Evolutionary conservation across 2,113 vertebrate genomes (phyloP).

Genomic region (Lampris incognitus): DNA sequence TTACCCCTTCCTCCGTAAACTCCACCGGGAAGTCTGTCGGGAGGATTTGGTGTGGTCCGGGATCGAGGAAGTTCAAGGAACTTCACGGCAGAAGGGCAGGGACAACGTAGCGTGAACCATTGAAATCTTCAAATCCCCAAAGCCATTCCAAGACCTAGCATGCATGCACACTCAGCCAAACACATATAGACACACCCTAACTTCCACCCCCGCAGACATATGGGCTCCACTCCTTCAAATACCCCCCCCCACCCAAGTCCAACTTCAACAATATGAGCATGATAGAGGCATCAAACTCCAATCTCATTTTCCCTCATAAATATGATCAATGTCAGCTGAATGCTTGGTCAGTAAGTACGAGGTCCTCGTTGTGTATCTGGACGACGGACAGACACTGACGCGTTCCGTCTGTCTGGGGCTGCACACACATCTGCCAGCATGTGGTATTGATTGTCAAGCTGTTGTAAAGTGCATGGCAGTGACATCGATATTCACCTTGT

Average conservation of each 20-base stretch:
- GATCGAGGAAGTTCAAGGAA: no score
- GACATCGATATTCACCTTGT: constrained; percentile 66
- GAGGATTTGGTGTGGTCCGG: no score
- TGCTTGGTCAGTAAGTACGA: constrained; percentile 27
- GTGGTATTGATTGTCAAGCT: constrained; percentile 61
- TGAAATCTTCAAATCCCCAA: constrained; percentile 16
- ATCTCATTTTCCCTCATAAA: constrained; percentile 9
- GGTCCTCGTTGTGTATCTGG: constrained; percentile 31
- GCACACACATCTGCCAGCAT: constrained; percentile 30
- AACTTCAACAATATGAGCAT: no score
- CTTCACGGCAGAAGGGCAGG: neutral
- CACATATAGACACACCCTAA: no score
- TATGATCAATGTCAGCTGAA: constrained; percentile 43
- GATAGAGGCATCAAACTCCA: neutral
- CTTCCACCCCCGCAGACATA: no score
- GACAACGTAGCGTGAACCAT: neutral
- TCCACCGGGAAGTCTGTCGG: neutral
- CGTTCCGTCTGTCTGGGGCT: constrained; percentile 19
- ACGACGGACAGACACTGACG: constrained; percentile 42
- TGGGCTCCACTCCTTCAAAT: no score
- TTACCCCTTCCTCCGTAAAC: no score
- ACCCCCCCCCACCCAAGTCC: no score
- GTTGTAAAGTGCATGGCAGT: constrained; percentile 55
- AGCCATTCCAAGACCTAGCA: constrained; percentile 19
- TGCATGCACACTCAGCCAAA: no score